A percentile compares a stretch with the other conserved stretches of the same genome.
phyloP scores from a whole-genome alignment of 2,113 vertebrate species.

The Pollachius pollachius region DNA sequence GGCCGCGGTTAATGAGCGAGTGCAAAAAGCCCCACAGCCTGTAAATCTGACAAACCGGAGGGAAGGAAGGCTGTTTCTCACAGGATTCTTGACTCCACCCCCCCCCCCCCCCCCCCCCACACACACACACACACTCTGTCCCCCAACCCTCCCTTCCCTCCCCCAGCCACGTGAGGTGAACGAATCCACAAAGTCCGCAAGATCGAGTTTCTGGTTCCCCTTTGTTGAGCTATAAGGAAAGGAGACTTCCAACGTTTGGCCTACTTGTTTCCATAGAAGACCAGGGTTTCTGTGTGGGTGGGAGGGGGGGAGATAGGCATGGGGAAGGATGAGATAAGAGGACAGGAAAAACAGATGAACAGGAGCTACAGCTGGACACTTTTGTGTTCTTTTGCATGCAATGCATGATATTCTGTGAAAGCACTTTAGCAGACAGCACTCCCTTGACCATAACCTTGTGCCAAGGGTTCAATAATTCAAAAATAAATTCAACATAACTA shows the following conservation, averaged over 20 bases:
- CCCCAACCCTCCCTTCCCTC: not conserved
- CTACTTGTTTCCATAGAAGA: slow-evolving; percentile 53
- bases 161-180: not conserved
- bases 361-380: no score
- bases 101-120: no score
- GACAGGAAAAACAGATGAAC: slow-evolving; percentile 14
- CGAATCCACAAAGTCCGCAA: slow-evolving; percentile 35
- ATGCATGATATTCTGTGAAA: no score
- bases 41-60: slow-evolving; percentile 38
- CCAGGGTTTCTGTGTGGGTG: slow-evolving; percentile 24
- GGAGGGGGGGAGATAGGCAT: slow-evolving; percentile 21
- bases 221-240: slow-evolving; percentile 61
- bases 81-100: not conserved
- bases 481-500: no score
- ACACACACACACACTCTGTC: no score
- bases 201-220: slow-evolving; percentile 56
- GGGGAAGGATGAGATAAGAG: slow-evolving; percentile 15
- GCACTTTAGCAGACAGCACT: no score
- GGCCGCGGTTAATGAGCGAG: slow-evolving; percentile 38
- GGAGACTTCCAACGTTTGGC: slow-evolving; percentile 56
- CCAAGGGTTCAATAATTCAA: no score
- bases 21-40: slow-evolving; percentile 18
- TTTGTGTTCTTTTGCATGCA: no score
- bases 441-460: no score
- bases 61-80: slow-evolving; percentile 34